Evolutionary conservation across 2,113 vertebrate species (phyloP), one percentile per base, ranked within the genome.

Genomic region (Lynx canadensis): DNA sequence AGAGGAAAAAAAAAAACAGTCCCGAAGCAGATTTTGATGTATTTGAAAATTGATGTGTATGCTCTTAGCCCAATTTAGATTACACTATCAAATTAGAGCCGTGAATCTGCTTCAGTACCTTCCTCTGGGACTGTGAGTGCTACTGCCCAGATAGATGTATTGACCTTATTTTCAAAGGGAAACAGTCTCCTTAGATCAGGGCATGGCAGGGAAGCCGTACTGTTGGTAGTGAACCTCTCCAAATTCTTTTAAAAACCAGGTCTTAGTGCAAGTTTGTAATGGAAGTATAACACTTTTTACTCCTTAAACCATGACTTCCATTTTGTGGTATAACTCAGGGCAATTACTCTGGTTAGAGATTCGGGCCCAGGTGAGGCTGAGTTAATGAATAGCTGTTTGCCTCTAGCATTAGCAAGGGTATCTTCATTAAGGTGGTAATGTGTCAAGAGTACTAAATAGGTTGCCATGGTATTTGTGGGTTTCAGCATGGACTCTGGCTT

Each of bases 361-460:
- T 76, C 89, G 93, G 69, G 12, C 25, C 92, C 55, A 76, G 79
- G 81, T 95, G 97, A 95, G 71, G 76, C 83, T 96, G 91, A 83
- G 92, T 97, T 97, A 85, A 97, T 98, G 65, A 97, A 91, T 92
- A 93, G 71, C 94, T 74, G 92, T 97, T 96, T 98, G 96, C 87
- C 96, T 97, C 66, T 19, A 45, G 80, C 97, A 96, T 29, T 93
- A 93, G 94, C 90, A 31, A 81, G 83, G 27, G 38, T 48, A 19
- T 97, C 94, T 98, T 98, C 95, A 86, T 97, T 97, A 96, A 91
- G 80, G 12, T 89, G 57, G 5, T 74, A 18, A 55, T 94, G 66
- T 80, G 83, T 96, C 50, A 92, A 48, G 85, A 79, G 36, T n/a
- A 4, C 95, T 31, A 16, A 52, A 4, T 71, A 55, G 86, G 89